Evolutionary conservation across 2,113 vertebrate genomes (phyloP).

Genomic region (Psilopogon haemacephalus): DNA sequence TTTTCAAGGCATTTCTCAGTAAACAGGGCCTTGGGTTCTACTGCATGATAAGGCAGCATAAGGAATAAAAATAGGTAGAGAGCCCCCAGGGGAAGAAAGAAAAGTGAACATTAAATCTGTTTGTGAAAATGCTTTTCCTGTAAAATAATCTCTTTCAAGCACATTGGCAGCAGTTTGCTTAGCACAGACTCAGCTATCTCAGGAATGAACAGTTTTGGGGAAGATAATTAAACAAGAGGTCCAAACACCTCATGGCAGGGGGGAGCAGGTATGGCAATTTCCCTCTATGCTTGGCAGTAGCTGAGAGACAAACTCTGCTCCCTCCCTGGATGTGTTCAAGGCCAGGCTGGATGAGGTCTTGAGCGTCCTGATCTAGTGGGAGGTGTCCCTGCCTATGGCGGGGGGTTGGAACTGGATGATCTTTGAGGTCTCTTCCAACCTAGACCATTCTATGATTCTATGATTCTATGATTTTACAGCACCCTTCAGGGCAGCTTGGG

Average conservation of each 20-base stretch:
- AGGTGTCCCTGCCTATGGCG: too few species aligned
- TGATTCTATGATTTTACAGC: too few species aligned
- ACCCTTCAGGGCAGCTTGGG: neutral
- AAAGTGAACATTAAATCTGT: slow-evolving; percentile 14
- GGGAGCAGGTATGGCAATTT: neutral
- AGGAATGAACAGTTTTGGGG: neutral
- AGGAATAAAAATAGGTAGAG: slow-evolving; percentile 21
- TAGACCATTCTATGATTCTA: too few species aligned
- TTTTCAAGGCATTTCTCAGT: neutral
- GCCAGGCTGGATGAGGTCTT: too few species aligned
- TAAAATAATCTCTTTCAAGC: slow-evolving; percentile 34
- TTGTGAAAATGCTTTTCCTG: slow-evolving; percentile 14
- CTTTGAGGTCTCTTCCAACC: too few species aligned
- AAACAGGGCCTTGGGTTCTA: neutral
- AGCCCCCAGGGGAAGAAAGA: neutral
- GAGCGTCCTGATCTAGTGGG: too few species aligned
- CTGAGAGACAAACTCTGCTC: neutral
- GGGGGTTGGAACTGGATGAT: too few species aligned
- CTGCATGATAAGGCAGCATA: neutral
- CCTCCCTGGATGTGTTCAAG: too few species aligned
- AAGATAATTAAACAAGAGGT: slow-evolving; percentile 40
- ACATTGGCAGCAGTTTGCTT: neutral
- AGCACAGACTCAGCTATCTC: neutral
- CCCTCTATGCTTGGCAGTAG: neutral
- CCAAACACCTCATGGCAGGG: neutral